A percentile compares a stretch with the other conserved stretches of the same genome.
Evolutionary conservation across 1,140 invertebrate species (phyloP).

Genomic region (Drosophila ohnishii): DNA sequence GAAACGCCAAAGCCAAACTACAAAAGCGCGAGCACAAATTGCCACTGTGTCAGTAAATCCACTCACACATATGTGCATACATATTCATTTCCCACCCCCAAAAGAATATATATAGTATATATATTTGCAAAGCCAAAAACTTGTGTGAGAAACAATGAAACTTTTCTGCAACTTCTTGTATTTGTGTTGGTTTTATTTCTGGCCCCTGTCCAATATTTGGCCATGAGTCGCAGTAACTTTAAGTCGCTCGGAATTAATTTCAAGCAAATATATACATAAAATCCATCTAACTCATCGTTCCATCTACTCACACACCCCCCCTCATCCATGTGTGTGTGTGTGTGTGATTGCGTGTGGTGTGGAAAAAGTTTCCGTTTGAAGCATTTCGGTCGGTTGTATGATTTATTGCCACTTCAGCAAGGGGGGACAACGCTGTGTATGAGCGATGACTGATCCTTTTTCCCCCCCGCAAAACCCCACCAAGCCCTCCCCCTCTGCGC

Average conservation of each 20-base stretch:
- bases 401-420: constrained; percentile 67
- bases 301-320: too few species aligned
- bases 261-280: constrained; percentile 54
- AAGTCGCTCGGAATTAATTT: constrained; percentile 60
- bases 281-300: constrained; percentile 36
- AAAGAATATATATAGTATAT: constrained; percentile 1
- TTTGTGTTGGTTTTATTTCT: constrained; percentile 57
- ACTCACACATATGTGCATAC: constrained; percentile 17
- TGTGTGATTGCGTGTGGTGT: constrained; percentile 19
- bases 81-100: constrained; percentile 5
- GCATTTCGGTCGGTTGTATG: constrained; percentile 56
- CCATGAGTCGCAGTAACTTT: constrained; percentile 55
- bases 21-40: constrained; percentile 70
- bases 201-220: constrained; percentile 68
- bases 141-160: constrained; percentile 75
- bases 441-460: constrained; percentile 54
- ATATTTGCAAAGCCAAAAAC: constrained; percentile 61
- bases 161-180: constrained; percentile 58
- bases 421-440: constrained; percentile 57
- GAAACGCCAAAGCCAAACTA: constrained; percentile 79
- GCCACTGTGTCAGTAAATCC: constrained; percentile 39
- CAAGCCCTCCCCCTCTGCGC: too few species aligned
- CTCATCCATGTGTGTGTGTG: not conserved
- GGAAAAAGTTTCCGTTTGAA: constrained; percentile 59
- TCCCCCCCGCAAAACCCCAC: not conserved